phyloP scores from a whole-genome alignment of 2,888 invertebrate genomes.

The Rhorus exstirpatorius region DNA sequence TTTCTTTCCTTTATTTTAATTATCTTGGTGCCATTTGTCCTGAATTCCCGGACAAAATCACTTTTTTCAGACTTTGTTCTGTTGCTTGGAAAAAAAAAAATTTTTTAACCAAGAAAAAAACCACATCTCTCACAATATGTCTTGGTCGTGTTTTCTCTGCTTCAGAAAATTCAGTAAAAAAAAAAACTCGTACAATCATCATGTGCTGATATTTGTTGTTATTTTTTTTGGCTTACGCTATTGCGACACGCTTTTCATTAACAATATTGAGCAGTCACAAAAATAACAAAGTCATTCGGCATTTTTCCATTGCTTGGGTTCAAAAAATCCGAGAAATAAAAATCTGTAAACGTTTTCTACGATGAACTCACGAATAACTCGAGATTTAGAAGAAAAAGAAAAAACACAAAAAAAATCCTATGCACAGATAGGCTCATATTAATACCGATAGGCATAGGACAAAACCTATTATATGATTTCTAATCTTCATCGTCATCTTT shows the following conservation, averaged over 20 bases:
- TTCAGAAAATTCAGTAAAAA: not conserved
- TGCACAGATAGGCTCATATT: not conserved
- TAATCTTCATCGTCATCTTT: slow-evolving; percentile 50
- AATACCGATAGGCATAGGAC: not conserved
- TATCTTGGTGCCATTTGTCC: too few relatives aligned
- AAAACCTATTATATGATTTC: slow-evolving; percentile 19
- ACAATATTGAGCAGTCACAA: slow-evolving; percentile 50
- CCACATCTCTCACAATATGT: slow-evolving; percentile 1
- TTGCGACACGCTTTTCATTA: slow-evolving; percentile 49
- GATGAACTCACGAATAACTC: not conserved
- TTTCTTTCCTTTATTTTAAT: too few relatives aligned
- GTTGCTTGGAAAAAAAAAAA: too few relatives aligned
- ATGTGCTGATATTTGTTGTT: not conserved
- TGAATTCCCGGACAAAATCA: too few relatives aligned
- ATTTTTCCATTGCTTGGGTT: slow-evolving; percentile 24
- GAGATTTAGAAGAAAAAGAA: too few relatives aligned
- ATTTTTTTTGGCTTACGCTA: slow-evolving; percentile 57
- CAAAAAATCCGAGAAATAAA: too few relatives aligned
- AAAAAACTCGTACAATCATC: slow-evolving; percentile 8
- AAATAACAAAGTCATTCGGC: slow-evolving; percentile 32
- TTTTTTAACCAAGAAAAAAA: too few relatives aligned
- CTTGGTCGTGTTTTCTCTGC: slow-evolving; percentile 29
- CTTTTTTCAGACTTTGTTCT: too few relatives aligned
- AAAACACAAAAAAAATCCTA: not conserved
- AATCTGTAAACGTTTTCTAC: too few relatives aligned